Base-by-base conservation (phyloP, 2,797 vertebrate genomes). In the Notolepis coatsorum region DNA sequence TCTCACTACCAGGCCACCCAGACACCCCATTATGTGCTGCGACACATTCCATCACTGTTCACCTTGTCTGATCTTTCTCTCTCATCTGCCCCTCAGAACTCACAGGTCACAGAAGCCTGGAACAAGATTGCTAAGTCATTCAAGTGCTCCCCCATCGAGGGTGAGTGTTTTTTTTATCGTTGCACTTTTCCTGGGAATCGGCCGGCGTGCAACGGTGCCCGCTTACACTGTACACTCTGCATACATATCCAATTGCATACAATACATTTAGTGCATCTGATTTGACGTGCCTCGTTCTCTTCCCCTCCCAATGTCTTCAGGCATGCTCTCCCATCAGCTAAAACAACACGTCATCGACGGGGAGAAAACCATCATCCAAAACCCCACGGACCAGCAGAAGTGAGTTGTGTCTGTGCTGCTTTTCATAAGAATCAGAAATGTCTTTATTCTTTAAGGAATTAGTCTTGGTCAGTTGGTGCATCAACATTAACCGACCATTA, bases 341-440 rank as follows among this genome's bases (percentile, higher is more conserved):
- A 99, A 99, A 84, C 97, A 99, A 75, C 97, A 99, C 47, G 92
- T 98, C 72, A 98, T 98, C 3, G 96, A 99, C 47, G 97, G 97
- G 15, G 97, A 99, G 90, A 99, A 99, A 87, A 99, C 96, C 0
- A 98, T 99, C 82, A 99, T 98, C 80, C 97, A 98, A 86, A 98
- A 98, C 75, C 97, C 97, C 41, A 94, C 95, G 65, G 97, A 99
- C 90, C 97, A 98, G 92, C 97, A 99, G 73, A 97, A 93, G 97
- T 99, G 83, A 85, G 83, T 84, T 47, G 7, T 17, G 1, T 48
- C 43, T n/a, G n/a, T n/a, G n/a, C n/a, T n/a, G n/a, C n/a, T n/a
- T n/a, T n/a, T n/a, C n/a, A n/a, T n/a, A n/a, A n/a, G n/a, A n/a
- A n/a, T n/a, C n/a, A n/a, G n/a, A n/a, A n/a, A n/a, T n/a, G n/a